Percentiles rank a stretch among this genome's conserved stretches.
Evolutionary conservation across 2,797 vertebrate genomes (phyloP).

Genomic region (Pseudochirops cupreus): DNA sequence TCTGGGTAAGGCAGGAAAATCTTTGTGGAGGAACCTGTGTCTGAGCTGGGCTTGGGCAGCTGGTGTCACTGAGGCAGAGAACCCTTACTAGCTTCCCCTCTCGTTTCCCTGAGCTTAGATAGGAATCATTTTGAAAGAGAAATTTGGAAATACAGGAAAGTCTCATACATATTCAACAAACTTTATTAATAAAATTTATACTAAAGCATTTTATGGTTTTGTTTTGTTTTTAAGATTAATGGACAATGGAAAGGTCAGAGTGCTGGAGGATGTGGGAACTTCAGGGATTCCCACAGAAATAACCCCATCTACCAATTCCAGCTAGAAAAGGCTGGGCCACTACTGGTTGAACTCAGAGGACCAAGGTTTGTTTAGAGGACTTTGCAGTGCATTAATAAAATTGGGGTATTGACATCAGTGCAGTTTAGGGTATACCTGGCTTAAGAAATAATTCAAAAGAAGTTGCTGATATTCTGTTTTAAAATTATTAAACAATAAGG

Average conservation of each 20-base stretch:
- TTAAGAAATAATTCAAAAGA: slow-evolving; percentile 29
- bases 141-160: slow-evolving; percentile 23
- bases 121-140: slow-evolving; percentile 24
- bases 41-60: background rate
- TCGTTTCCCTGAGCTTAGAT: too few species aligned
- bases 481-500: background rate
- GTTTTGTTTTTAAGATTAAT: slow-evolving; percentile 90
- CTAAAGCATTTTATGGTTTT: slow-evolving; percentile 28
- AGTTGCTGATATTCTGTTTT: background rate
- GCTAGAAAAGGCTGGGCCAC: slow-evolving; percentile 92
- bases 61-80: background rate
- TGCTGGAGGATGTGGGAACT: slow-evolving; percentile 97
- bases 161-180: background rate
- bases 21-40: background rate
- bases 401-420: background rate
- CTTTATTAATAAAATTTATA: slow-evolving; percentile 25
- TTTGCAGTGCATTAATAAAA: slow-evolving; percentile 15
- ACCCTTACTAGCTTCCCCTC: background rate
- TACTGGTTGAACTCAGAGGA: slow-evolving; percentile 95
- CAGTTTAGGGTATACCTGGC: slow-evolving; percentile 9
- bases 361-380: slow-evolving; percentile 90
- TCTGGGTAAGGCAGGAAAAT: background rate
- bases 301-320: slow-evolving; percentile 97
- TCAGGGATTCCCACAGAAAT: slow-evolving; percentile 95
- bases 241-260: slow-evolving; percentile 96